phyloP scores from a whole-genome alignment of 2,888 invertebrate species.

The Microctonus aethiopoides region DNA sequence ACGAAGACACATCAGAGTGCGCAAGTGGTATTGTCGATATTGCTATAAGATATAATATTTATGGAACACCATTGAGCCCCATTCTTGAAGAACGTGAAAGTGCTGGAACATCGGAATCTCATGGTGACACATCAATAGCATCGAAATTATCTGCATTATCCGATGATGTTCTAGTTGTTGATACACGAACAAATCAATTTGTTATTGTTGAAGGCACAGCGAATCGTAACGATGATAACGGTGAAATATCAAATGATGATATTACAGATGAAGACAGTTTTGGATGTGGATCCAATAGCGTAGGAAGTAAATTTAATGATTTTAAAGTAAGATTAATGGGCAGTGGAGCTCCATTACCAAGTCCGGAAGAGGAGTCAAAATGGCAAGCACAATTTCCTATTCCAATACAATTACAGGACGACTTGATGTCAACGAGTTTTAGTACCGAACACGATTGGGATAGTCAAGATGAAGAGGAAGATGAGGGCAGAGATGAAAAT shows the following conservation, averaged over 20 bases:
- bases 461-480: conserved; percentile 70
- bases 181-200: conserved; percentile 68
- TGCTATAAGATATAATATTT: conserved; percentile 69
- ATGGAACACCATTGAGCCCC: conserved; percentile 72
- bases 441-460: conserved; percentile 76
- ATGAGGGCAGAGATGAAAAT: conserved; percentile 59
- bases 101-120: conserved; percentile 60
- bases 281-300: conserved; percentile 43
- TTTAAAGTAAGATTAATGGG: conserved; percentile 20
- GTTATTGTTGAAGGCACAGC: conserved; percentile 61
- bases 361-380: conserved; percentile 62
- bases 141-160: conserved; percentile 57
- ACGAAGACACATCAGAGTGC: conserved; percentile 60
- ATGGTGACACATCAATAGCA: conserved; percentile 57
- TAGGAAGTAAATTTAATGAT: conserved; percentile 12
- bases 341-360: conserved; percentile 60
- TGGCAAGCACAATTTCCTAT: conserved; percentile 61
- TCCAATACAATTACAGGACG: conserved; percentile 59
- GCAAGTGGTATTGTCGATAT: conserved; percentile 62
- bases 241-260: conserved; percentile 53
- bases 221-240: conserved; percentile 49
- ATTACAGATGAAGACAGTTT: conserved; percentile 56
- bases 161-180: conserved; percentile 68
- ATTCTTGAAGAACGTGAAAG: conserved; percentile 72
- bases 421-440: conserved; percentile 67